Conservation (phyloP, 2,888 invertebrate species). For the Rhagium mordax region DNA sequence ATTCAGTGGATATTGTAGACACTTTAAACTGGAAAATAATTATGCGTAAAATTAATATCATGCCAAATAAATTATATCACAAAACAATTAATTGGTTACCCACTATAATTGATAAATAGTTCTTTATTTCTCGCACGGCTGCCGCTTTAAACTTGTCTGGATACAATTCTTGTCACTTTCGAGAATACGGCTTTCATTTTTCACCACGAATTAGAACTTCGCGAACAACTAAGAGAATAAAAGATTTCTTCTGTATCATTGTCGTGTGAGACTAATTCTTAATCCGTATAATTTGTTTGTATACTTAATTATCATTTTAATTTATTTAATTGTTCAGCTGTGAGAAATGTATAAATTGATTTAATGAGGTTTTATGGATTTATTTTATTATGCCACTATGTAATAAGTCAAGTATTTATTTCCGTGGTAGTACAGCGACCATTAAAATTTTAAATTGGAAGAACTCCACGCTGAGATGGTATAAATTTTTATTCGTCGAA, state of each 20-base stretch:
- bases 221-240: neutral
- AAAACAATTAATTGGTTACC: neutral
- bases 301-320: neutral
- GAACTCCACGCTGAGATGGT: too few species aligned
- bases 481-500: too few species aligned
- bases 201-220: conserved; percentile 15
- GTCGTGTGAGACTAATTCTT: conserved; percentile 3
- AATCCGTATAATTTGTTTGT: conserved; percentile 2
- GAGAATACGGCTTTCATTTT: conserved; percentile 19
- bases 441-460: too few species aligned
- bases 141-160: neutral
- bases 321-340: neutral
- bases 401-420: too few species aligned
- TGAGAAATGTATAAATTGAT: neutral
- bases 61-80: conserved; percentile 2
- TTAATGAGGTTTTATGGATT: neutral
- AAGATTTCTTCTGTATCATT: conserved; percentile 1
- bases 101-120: neutral
- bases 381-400: too few species aligned
- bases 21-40: neutral
- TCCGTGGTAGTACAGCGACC: too few species aligned
- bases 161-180: conserved; percentile 22
- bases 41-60: conserved; percentile 5
- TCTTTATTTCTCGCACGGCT: conserved; percentile 10
- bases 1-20: too few species aligned